Base-by-base conservation (phyloP, 2,113 vertebrate species). In the Ancistrus triradiatus region DNA sequence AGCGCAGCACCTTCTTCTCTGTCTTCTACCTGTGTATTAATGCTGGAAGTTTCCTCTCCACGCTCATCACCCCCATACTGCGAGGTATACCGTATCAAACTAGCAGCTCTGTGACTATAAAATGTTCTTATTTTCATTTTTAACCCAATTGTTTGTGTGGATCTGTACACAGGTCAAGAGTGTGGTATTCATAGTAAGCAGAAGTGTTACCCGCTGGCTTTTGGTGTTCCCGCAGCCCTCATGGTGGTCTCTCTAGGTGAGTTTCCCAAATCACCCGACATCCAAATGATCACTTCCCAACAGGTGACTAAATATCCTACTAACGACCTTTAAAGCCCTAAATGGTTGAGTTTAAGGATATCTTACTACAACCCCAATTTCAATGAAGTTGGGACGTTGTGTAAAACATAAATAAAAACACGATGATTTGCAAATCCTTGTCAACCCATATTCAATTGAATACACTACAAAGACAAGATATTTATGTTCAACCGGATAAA, bases 11-110 rank as follows among this genome's bases (percentile, higher is more conserved):
- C 0, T 98, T 98, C 81, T 99, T 99, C 80, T 98, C 96, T 37
- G 90, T 97, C 14, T 98, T 96, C 81, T 98, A 98, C 72, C 74
- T 97, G 72, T 84, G 93, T 64, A 93, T 98, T 77, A 97, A 97
- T 57, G 90, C 87, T 51, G 96, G 94, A 69, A 98, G 94, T 82
- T 87, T 98, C 25, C 40, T 99, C 6, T 98, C 96, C 11, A 97
- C 95, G 2, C 82, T 99, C 64, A 78, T 99, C 75, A 98, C 95
- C 0, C 95, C 96, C 11, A 81, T 83, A 15, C 85, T 99, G 62
- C 89, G 91, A 94, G 92, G 95, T 96, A 89, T 61, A 11, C 2
- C 6, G 2, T 25, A 11, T 22, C 33, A 13, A 9, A 2, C 10
- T 10, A 42, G 4, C 18, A 24, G 42, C 27, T n/a, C n/a, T 19